Conservation (phyloP, 2,888 invertebrate species). For the Leptinotarsa tumamoca region DNA sequence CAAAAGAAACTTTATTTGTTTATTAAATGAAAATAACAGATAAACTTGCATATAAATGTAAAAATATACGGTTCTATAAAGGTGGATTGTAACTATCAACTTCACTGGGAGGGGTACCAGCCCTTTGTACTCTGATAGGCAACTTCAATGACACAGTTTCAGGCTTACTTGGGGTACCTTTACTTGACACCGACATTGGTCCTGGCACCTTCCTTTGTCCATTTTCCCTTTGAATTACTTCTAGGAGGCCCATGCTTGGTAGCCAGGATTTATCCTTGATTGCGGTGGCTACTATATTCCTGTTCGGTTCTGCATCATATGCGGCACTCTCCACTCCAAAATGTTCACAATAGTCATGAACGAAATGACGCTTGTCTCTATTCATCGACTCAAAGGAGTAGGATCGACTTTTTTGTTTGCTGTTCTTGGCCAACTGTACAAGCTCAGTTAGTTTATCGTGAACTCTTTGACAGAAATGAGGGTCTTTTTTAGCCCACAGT, state of each 20-base stretch:
- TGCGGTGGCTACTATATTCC: constrained; percentile 95
- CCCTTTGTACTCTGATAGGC: constrained; percentile 48
- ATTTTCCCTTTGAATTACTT: constrained; percentile 83
- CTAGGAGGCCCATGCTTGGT: constrained; percentile 86
- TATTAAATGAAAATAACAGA: constrained; percentile 2
- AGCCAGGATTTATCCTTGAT: constrained; percentile 81
- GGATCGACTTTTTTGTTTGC: constrained; percentile 67
- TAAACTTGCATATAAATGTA: constrained; percentile 42
- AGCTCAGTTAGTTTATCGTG: constrained; percentile 88
- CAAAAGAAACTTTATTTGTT: constrained; percentile 13
- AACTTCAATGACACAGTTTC: constrained; percentile 60
- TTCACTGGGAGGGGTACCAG: constrained; percentile 52
- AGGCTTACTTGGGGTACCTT: constrained; percentile 50
- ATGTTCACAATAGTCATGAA: constrained; percentile 94
- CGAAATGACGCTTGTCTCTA: constrained; percentile 88
- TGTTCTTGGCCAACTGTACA: constrained; percentile 89
- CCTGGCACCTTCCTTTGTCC: constrained; percentile 84
- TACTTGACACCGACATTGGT: constrained; percentile 67
- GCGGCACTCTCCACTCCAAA: constrained; percentile 95
- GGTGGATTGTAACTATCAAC: constrained; percentile 33
- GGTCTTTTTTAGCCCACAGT: constrained; percentile 84
- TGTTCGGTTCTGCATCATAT: constrained; percentile 94
- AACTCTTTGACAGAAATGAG: constrained; percentile 82
- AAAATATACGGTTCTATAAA: constrained; percentile 37
- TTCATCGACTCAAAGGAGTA: constrained; percentile 96